A percentile compares a stretch with the other conserved stretches of the same genome.
Conservation (phyloP, 2,797 vertebrate species). For the Sandelia bainsii region DNA sequence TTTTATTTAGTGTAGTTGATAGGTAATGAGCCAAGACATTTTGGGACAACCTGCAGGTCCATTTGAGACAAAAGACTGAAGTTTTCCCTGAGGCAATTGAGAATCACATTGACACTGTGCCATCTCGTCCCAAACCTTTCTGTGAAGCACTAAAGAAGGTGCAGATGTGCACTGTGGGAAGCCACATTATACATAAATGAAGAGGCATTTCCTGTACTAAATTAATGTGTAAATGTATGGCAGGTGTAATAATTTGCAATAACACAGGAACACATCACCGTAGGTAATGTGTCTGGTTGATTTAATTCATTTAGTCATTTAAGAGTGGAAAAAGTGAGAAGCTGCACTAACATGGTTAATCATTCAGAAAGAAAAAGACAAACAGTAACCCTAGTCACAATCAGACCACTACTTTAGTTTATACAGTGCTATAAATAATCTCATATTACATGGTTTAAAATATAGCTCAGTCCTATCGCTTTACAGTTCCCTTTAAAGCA, state of each 20-base stretch:
- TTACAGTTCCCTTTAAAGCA: not conserved
- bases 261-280: not conserved
- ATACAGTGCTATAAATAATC: not conserved
- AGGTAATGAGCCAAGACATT: constrained; percentile 38
- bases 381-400: not conserved
- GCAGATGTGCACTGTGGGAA: constrained; percentile 26
- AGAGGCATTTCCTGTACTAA: not conserved
- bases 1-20: constrained; percentile 27
- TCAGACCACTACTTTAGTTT: not conserved
- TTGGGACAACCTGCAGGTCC: constrained; percentile 22
- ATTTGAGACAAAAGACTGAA: constrained; percentile 25
- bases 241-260: not conserved
- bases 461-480: not conserved
- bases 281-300: constrained; percentile 2
- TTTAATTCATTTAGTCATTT: constrained; percentile 4
- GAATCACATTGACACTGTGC: constrained; percentile 19
- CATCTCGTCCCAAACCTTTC: constrained; percentile 23
- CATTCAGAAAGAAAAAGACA: not conserved
- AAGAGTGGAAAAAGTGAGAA: not conserved
- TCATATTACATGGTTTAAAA: not conserved
- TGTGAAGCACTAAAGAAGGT: constrained; percentile 5
- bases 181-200: not conserved
- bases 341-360: not conserved
- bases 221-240: not conserved
- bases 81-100: constrained; percentile 26